Evolutionary conservation across 92 coral and sea anemone genomes (phyloP).

Genomic region (Epizoanthus stellaris): DNA sequence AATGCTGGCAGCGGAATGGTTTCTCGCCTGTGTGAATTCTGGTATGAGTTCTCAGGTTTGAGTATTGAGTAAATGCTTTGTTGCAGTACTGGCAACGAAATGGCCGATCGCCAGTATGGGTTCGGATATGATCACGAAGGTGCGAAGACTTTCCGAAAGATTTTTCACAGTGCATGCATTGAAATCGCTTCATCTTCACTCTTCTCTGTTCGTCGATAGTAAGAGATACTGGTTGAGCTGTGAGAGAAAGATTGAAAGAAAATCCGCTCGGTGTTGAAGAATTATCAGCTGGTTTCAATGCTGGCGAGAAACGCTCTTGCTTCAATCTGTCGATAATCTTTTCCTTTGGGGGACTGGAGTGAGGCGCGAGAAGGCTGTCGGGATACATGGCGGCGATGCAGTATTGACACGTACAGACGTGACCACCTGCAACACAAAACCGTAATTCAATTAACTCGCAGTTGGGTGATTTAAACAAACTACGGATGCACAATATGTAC

Average conservation of each 20-base stretch:
- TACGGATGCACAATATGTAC: constrained; percentile 4
- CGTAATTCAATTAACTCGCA: constrained; percentile 37
- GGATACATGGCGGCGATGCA: constrained; percentile 85
- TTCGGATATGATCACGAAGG: constrained; percentile 98
- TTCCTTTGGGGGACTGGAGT: constrained; percentile 66
- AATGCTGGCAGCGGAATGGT: constrained; percentile 95
- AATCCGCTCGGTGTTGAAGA: constrained; percentile 64
- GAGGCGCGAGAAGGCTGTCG: constrained; percentile 79
- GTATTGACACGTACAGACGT: constrained; percentile 90
- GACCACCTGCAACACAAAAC: constrained; percentile 79
- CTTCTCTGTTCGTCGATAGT: constrained; percentile 77
- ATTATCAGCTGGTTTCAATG: constrained; percentile 58
- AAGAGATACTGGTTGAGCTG: constrained; percentile 66
- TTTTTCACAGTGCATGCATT: constrained; percentile 97
- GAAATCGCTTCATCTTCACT: constrained; percentile 92
- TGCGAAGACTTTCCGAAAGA: constrained; percentile 99
- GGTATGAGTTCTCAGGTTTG: constrained; percentile 97
- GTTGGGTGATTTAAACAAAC: constrained; percentile 38
- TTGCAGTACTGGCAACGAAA: constrained; percentile 95
- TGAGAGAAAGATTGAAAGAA: constrained; percentile 76
- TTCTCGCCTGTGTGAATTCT: constrained; percentile 98
- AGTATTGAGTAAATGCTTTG: constrained; percentile 98
- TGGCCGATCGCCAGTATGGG: constrained; percentile 98
- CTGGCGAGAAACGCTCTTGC: constrained; percentile 75
- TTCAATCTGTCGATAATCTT: constrained; percentile 77